A percentile compares a stretch with the other conserved stretches of the same genome.
Conservation (phyloP, 2,797 vertebrate species). For the Fringilla coelebs region DNA sequence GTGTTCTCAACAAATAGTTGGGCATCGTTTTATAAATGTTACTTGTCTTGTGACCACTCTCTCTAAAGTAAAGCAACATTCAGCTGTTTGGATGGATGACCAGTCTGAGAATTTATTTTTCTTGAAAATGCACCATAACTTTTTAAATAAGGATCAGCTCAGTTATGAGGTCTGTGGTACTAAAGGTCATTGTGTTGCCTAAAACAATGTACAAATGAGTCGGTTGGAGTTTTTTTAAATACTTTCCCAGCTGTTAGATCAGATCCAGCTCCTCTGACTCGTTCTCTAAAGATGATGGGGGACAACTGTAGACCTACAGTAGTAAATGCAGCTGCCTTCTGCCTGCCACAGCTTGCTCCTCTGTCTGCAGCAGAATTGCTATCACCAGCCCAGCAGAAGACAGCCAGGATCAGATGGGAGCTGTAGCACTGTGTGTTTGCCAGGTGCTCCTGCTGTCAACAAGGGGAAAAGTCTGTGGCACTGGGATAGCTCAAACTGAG, state of each 20-base stretch:
- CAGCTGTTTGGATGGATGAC: constrained; percentile 1
- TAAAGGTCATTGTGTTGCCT: background rate
- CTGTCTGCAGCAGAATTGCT: background rate
- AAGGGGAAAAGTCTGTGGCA: background rate
- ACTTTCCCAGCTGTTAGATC: background rate
- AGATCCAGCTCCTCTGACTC: background rate
- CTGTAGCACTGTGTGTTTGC: background rate
- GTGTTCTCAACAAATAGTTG: background rate
- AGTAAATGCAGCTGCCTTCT: background rate
- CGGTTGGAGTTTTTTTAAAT: background rate
- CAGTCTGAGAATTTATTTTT: constrained; percentile 15
- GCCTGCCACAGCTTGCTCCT: background rate
- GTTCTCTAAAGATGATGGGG: background rate
- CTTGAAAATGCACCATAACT: background rate
- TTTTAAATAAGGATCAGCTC: background rate
- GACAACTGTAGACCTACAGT: background rate
- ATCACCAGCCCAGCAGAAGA: background rate
- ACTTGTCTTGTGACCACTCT: constrained; percentile 16
- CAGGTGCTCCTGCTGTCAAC: background rate
- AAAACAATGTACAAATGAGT: background rate
- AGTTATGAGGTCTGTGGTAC: background rate
- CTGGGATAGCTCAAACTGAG: background rate
- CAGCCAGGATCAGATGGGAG: background rate
- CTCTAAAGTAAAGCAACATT: background rate
- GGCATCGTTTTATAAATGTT: background rate